A percentile compares a stretch with the other conserved stretches of the same genome.
Evolutionary conservation across 2,888 invertebrate genomes (phyloP).

Genomic region (Cosmopolites sordidus): DNA sequence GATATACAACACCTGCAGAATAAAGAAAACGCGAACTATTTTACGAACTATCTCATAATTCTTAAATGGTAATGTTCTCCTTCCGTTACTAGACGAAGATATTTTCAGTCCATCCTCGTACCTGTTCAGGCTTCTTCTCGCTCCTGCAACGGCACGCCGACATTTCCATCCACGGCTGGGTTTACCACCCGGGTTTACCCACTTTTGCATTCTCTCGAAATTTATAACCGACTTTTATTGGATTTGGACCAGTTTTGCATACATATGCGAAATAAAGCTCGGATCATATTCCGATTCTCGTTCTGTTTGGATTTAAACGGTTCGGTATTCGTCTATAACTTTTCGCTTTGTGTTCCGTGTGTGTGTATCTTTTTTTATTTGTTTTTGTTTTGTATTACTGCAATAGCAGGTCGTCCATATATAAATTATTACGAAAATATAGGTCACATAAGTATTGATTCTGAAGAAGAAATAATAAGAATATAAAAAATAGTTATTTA

Average conservation of each 20-base stretch:
- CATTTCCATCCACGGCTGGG: slow-evolving; percentile 7
- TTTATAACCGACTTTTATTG: slow-evolving; percentile 24
- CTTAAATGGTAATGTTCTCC: too few species aligned
- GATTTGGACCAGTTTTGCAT: slow-evolving; percentile 20
- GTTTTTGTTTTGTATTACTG: neutral
- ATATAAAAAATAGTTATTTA: too few species aligned
- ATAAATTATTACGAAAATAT: neutral
- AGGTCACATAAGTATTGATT: neutral
- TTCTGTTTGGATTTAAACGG: slow-evolving; percentile 20
- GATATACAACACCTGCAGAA: too few species aligned
- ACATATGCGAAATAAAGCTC: slow-evolving; percentile 20
- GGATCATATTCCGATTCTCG: slow-evolving; percentile 22
- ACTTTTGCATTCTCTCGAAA: slow-evolving; percentile 18
- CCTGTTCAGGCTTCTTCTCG: neutral
- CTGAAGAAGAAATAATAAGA: too few species aligned
- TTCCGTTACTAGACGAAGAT: too few species aligned
- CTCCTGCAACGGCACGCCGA: neutral
- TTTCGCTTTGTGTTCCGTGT: slow-evolving; percentile 4
- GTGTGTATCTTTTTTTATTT: neutral
- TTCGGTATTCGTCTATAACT: slow-evolving; percentile 8
- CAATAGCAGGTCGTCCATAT: neutral
- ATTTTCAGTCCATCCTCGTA: too few species aligned
- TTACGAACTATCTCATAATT: too few species aligned
- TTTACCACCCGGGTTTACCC: slow-evolving; percentile 18
- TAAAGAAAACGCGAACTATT: too few species aligned